These are phyloP conservation scores for Pholis gunnellus DNA, from an alignment of 2,113 vertebrate genomes.

Conservation along the genomic window DNA sequence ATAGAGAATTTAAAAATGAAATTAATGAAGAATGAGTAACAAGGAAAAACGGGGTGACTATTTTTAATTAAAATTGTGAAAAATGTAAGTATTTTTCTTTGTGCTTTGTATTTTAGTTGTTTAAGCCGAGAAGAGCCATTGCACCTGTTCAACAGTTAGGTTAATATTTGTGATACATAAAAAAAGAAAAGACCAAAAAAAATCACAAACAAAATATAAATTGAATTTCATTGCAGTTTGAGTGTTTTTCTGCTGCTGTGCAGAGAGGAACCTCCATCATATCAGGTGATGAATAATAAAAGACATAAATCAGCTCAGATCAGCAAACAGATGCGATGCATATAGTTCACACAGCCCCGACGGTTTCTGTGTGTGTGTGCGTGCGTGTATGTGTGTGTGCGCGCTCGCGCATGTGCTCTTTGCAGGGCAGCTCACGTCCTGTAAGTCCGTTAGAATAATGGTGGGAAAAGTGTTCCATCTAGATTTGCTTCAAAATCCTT, in stretches of 20 bases:
- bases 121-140: not conserved
- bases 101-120: too few relatives aligned
- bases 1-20: too few relatives aligned
- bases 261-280: not conserved
- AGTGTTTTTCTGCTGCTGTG: not conserved
- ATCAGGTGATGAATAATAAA: slow-evolving; percentile 22
- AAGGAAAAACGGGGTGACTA: too few relatives aligned
- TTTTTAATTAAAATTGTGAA: too few relatives aligned
- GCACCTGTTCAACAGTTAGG: not conserved
- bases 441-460: slow-evolving; percentile 19
- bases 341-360: not conserved
- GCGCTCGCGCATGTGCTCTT: not conserved
- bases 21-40: too few relatives aligned
- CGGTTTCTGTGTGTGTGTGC: not conserved
- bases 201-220: not conserved
- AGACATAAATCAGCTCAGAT: not conserved
- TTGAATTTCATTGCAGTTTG: not conserved
- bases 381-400: slow-evolving; percentile 22
- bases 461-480: slow-evolving; percentile 33
- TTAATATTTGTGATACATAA: not conserved
- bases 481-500: slow-evolving; percentile 43
- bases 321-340: slow-evolving; percentile 4
- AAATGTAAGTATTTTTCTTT: too few relatives aligned
- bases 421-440: not conserved
- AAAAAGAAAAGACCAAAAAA: not conserved